Percentiles rank a stretch among this genome's conserved stretches.
Evolutionary conservation across 2,797 vertebrate species (phyloP).

Genomic region (Xenops minutus): DNA sequence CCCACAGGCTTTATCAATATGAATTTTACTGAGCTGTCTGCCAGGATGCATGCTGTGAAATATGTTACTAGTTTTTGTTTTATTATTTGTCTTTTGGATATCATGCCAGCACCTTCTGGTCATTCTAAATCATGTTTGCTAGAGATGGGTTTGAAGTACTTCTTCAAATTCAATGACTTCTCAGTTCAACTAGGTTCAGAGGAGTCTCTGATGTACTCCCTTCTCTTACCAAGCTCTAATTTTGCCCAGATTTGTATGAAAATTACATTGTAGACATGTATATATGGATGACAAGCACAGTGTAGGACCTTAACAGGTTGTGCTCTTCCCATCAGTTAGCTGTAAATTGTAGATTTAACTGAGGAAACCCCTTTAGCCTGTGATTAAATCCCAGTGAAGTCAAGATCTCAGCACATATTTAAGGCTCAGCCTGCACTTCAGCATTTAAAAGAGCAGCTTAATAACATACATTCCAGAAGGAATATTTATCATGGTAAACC

Average conservation of each 20-base stretch:
- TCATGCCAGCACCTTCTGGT: neutral
- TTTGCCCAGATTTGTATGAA: neutral
- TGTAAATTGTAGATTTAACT: neutral
- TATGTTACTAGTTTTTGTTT: neutral
- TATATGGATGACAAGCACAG: neutral
- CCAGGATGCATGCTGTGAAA: neutral
- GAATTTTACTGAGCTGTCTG: neutral
- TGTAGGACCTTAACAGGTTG: neutral
- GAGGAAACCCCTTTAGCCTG: neutral
- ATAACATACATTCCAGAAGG: neutral
- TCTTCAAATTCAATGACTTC: neutral
- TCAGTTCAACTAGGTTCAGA: neutral
- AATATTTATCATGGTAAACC: neutral
- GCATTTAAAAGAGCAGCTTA: neutral
- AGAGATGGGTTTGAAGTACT: neutral
- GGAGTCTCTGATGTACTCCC: neutral
- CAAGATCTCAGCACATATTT: neutral
- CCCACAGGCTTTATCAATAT: neutral
- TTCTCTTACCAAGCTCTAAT: neutral
- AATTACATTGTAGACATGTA: neutral
- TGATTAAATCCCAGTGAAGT: neutral
- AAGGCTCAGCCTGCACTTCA: neutral
- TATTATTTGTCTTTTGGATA: neutral
- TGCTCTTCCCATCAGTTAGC: neutral
- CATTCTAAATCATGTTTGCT: neutral